phyloP scores from a whole-genome alignment of 2,888 invertebrate species.

The Drosophila rellima region DNA sequence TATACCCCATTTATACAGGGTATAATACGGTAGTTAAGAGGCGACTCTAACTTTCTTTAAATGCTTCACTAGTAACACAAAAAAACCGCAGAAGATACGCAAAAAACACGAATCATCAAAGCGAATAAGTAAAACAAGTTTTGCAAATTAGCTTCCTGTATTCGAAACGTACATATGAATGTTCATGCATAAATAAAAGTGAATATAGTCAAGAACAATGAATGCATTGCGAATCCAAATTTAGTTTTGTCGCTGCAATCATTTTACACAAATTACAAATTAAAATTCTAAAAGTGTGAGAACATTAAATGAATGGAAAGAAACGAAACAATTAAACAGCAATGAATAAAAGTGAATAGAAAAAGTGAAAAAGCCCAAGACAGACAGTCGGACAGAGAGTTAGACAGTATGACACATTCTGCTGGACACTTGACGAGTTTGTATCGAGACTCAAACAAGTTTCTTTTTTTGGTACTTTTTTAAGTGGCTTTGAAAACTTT shows the following conservation, averaged over 20 bases:
- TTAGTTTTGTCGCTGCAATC: slow-evolving; percentile 21
- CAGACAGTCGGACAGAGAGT: background rate
- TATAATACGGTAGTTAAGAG: slow-evolving; percentile 4
- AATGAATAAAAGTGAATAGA: slow-evolving; percentile 19
- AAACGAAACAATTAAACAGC: slow-evolving; percentile 38
- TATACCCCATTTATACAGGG: background rate
- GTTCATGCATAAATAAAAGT: slow-evolving; percentile 8
- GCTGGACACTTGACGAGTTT: slow-evolving; percentile 40
- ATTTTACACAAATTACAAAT: slow-evolving; percentile 24
- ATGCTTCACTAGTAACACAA: slow-evolving; percentile 20
- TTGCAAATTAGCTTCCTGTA: slow-evolving; percentile 58
- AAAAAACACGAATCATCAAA: slow-evolving; percentile 29
- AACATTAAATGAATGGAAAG: slow-evolving; percentile 30
- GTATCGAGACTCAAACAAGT: slow-evolving; percentile 58
- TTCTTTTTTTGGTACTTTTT: slow-evolving; percentile 69
- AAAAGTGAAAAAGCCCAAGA: slow-evolving; percentile 21
- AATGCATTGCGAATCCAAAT: slow-evolving; percentile 43
- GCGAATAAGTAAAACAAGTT: slow-evolving; percentile 45
- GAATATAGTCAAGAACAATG: slow-evolving; percentile 13
- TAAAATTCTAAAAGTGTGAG: slow-evolving; percentile 48
- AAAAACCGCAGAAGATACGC: slow-evolving; percentile 5
- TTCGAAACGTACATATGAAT: slow-evolving; percentile 19
- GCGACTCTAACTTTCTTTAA: slow-evolving; percentile 13
- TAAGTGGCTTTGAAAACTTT: slow-evolving; percentile 58
- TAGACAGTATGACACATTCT: slow-evolving; percentile 45